These are phyloP conservation scores for Ceraclea dissimilis DNA, from an alignment of 2,888 invertebrate species.

Conservation along the genomic window DNA sequence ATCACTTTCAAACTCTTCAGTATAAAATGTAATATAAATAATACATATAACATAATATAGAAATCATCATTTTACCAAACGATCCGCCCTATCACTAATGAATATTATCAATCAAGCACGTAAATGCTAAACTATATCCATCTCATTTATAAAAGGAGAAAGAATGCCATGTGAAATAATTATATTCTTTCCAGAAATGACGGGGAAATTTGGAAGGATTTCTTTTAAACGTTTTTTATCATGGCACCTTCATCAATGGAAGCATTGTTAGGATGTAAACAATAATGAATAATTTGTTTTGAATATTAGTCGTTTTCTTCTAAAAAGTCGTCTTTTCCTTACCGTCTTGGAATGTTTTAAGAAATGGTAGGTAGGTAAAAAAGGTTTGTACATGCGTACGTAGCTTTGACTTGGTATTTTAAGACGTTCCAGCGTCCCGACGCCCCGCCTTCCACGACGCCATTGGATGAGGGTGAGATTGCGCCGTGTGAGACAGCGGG, in stretches of 20 bases:
- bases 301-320: too few species aligned
- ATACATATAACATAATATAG: too few species aligned
- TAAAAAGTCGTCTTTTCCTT: constrained; percentile 29
- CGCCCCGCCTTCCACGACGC: constrained; percentile 15
- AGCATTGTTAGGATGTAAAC: too few species aligned
- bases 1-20: too few species aligned
- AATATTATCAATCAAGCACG: not conserved
- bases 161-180: not conserved
- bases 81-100: not conserved
- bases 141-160: constrained; percentile 1
- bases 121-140: not conserved
- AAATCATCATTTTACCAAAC: not conserved
- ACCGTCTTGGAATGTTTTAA: constrained; percentile 37
- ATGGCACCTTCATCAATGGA: too few species aligned
- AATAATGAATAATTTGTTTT: too few species aligned
- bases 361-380: constrained; percentile 8
- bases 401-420: constrained; percentile 10
- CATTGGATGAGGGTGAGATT: constrained; percentile 37
- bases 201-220: too few species aligned
- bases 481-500: constrained; percentile 36
- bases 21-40: too few species aligned
- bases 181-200: too few species aligned
- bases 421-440: constrained; percentile 18
- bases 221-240: too few species aligned
- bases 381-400: constrained; percentile 14